These are phyloP conservation scores for Coregonus sp. DNA, from an alignment of 2,797 vertebrate genomes.

Conservation along the genomic window DNA sequence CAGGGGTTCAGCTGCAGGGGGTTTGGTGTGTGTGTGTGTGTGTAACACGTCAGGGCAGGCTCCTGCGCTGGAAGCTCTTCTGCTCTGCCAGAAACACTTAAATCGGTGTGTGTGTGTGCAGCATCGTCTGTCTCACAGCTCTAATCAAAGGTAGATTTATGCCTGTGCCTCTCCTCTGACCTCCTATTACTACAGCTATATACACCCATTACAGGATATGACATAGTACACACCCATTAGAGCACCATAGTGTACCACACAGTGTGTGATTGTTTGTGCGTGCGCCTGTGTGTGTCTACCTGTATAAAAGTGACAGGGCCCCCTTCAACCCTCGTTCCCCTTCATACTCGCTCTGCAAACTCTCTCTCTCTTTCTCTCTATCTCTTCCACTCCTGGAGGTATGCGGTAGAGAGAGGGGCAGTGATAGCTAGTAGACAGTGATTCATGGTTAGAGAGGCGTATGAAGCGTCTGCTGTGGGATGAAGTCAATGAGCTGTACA, in stretches of 20 bases:
- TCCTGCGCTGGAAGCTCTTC: not conserved
- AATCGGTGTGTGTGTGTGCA: not conserved
- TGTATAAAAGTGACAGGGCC: slow-evolving; percentile 48
- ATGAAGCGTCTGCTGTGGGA: slow-evolving; percentile 40
- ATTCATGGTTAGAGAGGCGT: slow-evolving; percentile 67
- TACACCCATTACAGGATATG: slow-evolving; percentile 82
- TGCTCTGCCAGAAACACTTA: slow-evolving; percentile 1
- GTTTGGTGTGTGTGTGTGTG: slow-evolving; percentile 56
- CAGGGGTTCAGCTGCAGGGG: slow-evolving; percentile 76
- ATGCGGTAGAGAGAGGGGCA: slow-evolving; percentile 64
- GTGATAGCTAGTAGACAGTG: slow-evolving; percentile 41
- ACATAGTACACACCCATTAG: slow-evolving; percentile 52
- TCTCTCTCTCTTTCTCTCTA: not conserved
- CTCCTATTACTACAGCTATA: slow-evolving; percentile 75
- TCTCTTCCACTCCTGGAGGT: slow-evolving; percentile 57
- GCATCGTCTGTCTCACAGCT: slow-evolving; percentile 41
- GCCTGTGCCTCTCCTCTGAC: slow-evolving; percentile 72
- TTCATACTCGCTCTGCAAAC: slow-evolving; percentile 33
- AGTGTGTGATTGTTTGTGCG: slow-evolving; percentile 13
- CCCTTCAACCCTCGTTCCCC: slow-evolving; percentile 72
- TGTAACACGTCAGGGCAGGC: not conserved
- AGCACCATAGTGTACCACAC: slow-evolving; percentile 55
- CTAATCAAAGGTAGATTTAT: slow-evolving; percentile 81
- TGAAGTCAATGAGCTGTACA: slow-evolving; percentile 59
- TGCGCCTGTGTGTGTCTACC: slow-evolving; percentile 29